Evolutionary conservation across 1,140 invertebrate genomes (phyloP).

Genomic region (Drosophila tristis): DNA sequence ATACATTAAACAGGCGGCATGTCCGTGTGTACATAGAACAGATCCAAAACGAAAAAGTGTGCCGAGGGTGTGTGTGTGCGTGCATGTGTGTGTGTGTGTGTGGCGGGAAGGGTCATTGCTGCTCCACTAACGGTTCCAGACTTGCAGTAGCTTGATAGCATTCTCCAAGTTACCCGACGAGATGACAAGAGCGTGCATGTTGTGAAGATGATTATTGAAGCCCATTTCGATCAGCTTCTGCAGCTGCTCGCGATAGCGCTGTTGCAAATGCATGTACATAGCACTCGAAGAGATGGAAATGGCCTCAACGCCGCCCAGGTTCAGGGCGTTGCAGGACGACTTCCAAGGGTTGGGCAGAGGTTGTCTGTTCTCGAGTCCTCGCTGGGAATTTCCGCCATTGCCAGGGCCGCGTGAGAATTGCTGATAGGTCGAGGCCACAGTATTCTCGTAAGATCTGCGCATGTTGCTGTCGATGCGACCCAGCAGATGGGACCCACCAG

Average conservation of each 20-base stretch:
- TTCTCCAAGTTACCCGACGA: slow-evolving; percentile 42
- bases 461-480: slow-evolving; percentile 16
- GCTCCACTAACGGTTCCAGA: slow-evolving; percentile 46
- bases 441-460: slow-evolving; percentile 48
- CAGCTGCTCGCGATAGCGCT: slow-evolving; percentile 32
- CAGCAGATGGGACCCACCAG: slow-evolving; percentile 37
- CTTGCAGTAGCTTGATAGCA: slow-evolving; percentile 47
- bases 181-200: slow-evolving; percentile 49
- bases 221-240: slow-evolving; percentile 42
- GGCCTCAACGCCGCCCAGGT: slow-evolving; percentile 1
- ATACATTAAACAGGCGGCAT: too few relatives aligned
- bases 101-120: not conserved
- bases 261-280: not conserved
- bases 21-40: too few relatives aligned
- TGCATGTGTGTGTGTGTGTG: too few relatives aligned
- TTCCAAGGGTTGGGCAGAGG: slow-evolving; percentile 68
- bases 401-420: not conserved
- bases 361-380: slow-evolving; percentile 49
- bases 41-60: not conserved
- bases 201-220: slow-evolving; percentile 35
- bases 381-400: slow-evolving; percentile 39
- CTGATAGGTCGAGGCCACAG: slow-evolving; percentile 46
- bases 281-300: not conserved
- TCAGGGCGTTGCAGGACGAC: not conserved
- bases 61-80: not conserved